These are phyloP conservation scores for Podabrus alpinus DNA, from an alignment of 2,888 invertebrate genomes.

Conservation along the genomic window DNA sequence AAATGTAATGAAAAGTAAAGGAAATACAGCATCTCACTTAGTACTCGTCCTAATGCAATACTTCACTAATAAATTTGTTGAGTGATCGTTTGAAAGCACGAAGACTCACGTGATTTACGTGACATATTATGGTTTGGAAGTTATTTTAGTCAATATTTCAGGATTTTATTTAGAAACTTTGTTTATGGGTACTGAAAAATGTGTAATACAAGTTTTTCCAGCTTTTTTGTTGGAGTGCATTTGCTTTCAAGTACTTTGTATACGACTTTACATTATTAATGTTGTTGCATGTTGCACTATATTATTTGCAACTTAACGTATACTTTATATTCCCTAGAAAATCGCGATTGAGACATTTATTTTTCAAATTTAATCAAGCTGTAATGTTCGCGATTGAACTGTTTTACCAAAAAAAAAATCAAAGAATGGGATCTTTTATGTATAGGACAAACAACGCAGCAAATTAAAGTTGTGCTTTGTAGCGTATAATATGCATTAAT, in stretches of 20 bases:
- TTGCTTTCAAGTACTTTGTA: too few relatives aligned
- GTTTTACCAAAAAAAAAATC: not conserved
- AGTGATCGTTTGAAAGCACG: not conserved
- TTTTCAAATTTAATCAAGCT: not conserved
- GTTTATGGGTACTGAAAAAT: not conserved
- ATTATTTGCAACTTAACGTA: not conserved
- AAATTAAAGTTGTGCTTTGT: not conserved
- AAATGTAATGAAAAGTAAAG: not conserved
- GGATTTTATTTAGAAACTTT: not conserved
- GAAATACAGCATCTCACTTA: not conserved
- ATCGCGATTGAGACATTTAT: not conserved
- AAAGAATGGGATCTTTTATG: not conserved
- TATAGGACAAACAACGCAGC: too few relatives aligned
- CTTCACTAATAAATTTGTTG: not conserved
- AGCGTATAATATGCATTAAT: too few relatives aligned
- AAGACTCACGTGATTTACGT: not conserved
- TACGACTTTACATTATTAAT: not conserved
- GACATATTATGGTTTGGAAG: not conserved
- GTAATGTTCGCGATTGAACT: not conserved
- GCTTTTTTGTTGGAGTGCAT: not conserved
- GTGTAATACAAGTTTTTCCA: not conserved
- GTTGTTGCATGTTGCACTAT: not conserved
- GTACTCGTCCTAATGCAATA: not conserved
- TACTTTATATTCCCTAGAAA: not conserved
- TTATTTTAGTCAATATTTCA: not conserved